Evolutionary conservation across 2,113 vertebrate genomes (phyloP), one percentile per base, ranked within the genome.

Genomic region (Anhinga rufa): DNA sequence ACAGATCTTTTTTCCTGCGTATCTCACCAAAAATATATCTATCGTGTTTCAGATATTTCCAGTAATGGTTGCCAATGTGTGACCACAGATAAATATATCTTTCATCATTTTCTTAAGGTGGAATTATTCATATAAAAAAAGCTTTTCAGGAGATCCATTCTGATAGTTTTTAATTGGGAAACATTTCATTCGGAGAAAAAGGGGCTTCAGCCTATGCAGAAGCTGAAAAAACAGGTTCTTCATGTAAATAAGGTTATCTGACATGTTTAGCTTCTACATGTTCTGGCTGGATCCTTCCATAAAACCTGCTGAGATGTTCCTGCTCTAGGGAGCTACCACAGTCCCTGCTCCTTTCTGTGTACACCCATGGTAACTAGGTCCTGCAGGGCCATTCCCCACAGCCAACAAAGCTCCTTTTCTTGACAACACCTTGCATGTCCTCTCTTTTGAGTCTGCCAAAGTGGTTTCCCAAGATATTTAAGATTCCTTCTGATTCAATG

Each of bases 381-480:
- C 40, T 65, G 44, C 49, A 28, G 46, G 16, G 34, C 29, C 42
- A 20, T 22, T 86, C 54, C 22, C 38, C 1, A 2, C 38, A 84
- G 74, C 12, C 60, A 72, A 17, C 1, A 7, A 42, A 78, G 11
- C 26, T 71, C 21, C 28, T 75, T 49, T 32, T 49, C 80, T 38
- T 62, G 6, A 62, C 0, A 0, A 80, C 12, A 20, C 14, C 65
- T 65, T 44, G 6, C 17, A 25, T 4, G 26, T 17, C 36, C 34
- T 84, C 51, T 74, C 22, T 54, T 80, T 86, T 70, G 18, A 48
- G 62, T 82, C 61, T 69, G 49, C n/a, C 55, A 28, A 44, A 13
- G 71, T 79, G 79, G n/a, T 68, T 94, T 93, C 52, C 60, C 44
- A 94, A 78, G 51, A 52, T 65, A 51, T 54, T 93, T 71, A 44